These are phyloP conservation scores for Pterobdella sp. DNA, from an alignment of 2,888 invertebrate species.

Conservation along the genomic window DNA sequence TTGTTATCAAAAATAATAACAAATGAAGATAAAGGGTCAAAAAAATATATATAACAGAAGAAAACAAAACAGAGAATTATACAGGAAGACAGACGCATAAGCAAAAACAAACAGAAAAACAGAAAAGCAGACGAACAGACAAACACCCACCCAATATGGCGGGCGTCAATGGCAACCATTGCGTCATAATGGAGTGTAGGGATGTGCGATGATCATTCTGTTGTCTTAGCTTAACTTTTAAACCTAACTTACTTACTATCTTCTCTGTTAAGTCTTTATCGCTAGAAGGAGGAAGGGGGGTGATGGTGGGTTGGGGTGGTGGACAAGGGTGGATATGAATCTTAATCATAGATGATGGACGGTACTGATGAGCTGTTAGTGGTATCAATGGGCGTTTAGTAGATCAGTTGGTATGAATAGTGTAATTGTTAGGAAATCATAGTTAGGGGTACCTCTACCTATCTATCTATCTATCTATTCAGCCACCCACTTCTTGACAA, in stretches of 20 bases:
- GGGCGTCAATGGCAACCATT: constrained; percentile 79
- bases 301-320: background rate
- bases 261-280: constrained; percentile 52
- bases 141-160: constrained; percentile 61
- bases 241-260: constrained; percentile 58
- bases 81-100: background rate
- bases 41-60: too few relatives aligned
- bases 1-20: too few relatives aligned
- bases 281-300: constrained; percentile 37
- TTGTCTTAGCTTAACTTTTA: constrained; percentile 62
- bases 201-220: constrained; percentile 70
- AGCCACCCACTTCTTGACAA: constrained; percentile 59
- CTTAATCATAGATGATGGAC: background rate
- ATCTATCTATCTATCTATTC: constrained; percentile 47
- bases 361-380: background rate
- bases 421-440: too few relatives aligned
- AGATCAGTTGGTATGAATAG: background rate
- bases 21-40: too few relatives aligned
- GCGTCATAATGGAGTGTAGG: constrained; percentile 71
- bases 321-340: background rate
- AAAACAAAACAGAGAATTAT: too few relatives aligned
- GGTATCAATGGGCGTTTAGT: background rate
- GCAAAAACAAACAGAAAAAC: background rate
- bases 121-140: background rate
- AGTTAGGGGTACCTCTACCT: too few relatives aligned